A percentile compares a stretch with the other conserved stretches of the same genome.
Conservation (phyloP, 2,797 vertebrate species). For the Esox lucius region DNA sequence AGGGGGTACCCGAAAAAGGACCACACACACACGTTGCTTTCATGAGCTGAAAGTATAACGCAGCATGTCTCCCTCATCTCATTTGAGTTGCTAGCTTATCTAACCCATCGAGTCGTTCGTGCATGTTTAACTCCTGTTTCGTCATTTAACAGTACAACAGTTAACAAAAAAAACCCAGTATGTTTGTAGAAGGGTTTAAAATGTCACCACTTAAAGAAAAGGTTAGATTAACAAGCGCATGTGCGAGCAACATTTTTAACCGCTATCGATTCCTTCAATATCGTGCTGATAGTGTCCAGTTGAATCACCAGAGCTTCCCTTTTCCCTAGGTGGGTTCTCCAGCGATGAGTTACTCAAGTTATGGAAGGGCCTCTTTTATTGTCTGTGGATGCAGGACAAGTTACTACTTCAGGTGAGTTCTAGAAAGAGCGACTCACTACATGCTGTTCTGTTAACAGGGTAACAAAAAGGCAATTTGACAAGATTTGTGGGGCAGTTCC, state of each 20-base stretch:
- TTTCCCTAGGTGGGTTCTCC: conserved; percentile 80
- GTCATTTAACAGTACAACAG: background rate
- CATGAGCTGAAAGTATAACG: background rate
- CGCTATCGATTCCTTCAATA: background rate
- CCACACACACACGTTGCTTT: background rate
- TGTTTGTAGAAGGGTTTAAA: background rate
- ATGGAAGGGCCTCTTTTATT: conserved; percentile 96
- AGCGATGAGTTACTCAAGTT: conserved; percentile 88
- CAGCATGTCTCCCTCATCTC: background rate
- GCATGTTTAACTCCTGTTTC: background rate
- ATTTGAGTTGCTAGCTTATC: background rate
- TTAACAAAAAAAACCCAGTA: background rate
- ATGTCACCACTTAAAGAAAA: background rate
- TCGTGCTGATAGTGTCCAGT: background rate
- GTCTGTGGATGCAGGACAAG: conserved; percentile 95
- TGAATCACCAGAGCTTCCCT: background rate
- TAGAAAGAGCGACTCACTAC: background rate
- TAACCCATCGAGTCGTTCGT: background rate
- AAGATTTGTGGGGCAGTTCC: background rate
- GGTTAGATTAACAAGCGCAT: background rate
- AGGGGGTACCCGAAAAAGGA: too few relatives aligned
- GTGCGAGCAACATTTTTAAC: background rate
- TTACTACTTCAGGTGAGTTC: conserved; percentile 81
- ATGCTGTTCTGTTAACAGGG: background rate
- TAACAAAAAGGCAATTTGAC: background rate